These are phyloP conservation scores for Ceratoteleas bidentatus DNA, from an alignment of 1,140 invertebrate genomes.

Conservation along the genomic window DNA sequence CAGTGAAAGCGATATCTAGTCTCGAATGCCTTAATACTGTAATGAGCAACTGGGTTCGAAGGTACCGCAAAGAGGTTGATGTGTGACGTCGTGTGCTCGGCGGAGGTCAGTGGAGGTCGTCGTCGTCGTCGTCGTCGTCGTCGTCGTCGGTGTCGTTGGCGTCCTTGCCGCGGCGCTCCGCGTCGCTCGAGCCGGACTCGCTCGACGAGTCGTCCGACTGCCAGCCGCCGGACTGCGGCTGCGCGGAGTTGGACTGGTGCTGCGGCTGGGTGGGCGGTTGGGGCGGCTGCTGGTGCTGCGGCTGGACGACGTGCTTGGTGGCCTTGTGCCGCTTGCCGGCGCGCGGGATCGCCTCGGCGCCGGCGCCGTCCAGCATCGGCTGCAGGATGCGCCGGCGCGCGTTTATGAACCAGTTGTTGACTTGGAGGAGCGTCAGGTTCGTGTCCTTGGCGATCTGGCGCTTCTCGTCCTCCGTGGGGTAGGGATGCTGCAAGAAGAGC, in stretches of 20 bases:
- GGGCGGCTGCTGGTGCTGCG: conserved; percentile 62
- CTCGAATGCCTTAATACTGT: conserved; percentile 82
- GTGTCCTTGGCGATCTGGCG: conserved; percentile 93
- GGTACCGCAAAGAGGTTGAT: conserved; percentile 78
- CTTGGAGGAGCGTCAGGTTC: conserved; percentile 90
- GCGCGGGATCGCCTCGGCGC: conserved; percentile 72
- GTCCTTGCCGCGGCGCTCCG: conserved; percentile 67
- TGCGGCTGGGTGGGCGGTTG: conserved; percentile 65
- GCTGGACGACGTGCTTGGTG: conserved; percentile 72
- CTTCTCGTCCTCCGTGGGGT: conserved; percentile 96
- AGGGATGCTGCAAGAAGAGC: conserved; percentile 92
- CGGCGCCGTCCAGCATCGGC: conserved; percentile 91
- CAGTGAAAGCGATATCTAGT: conserved; percentile 82
- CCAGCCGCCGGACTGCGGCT: conserved; percentile 70
- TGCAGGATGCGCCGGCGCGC: conserved; percentile 94
- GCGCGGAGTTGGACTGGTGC: conserved; percentile 40
- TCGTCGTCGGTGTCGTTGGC: conserved; percentile 77
- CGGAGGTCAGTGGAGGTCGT: conserved; percentile 80
- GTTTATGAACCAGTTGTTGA: conserved; percentile 97
- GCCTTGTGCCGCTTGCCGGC: conserved; percentile 75
- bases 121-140: conserved; percentile 77
- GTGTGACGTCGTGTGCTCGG: conserved; percentile 70
- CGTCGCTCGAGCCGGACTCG: conserved; percentile 79
- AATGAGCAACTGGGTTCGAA: conserved; percentile 81
- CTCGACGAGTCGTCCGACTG: conserved; percentile 79